phyloP scores from a whole-genome alignment of 1,140 invertebrate genomes.

The Gryon sp. region DNA sequence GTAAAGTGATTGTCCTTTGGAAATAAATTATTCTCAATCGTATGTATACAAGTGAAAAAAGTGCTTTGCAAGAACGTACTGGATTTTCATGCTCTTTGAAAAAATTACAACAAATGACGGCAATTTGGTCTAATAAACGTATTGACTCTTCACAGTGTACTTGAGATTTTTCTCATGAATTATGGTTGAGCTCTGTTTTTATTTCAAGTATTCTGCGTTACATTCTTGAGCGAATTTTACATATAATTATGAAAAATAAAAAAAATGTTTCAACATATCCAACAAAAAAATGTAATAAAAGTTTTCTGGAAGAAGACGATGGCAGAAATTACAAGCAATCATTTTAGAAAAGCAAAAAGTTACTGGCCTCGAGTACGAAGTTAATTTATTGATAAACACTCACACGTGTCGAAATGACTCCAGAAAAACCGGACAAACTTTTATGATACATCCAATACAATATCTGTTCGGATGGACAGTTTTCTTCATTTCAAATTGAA shows the following conservation, averaged over 20 bases:
- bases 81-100: constrained; percentile 37
- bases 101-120: constrained; percentile 34
- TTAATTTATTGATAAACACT: constrained; percentile 54
- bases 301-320: constrained; percentile 32
- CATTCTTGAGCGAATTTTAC: not conserved
- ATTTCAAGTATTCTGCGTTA: not conserved
- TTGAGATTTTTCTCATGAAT: constrained; percentile 1
- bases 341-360: constrained; percentile 47
- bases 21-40: constrained; percentile 39
- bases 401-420: constrained; percentile 54
- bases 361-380: constrained; percentile 31
- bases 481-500: constrained; percentile 2
- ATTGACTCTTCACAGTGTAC: constrained; percentile 3
- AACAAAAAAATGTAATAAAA: constrained; percentile 22
- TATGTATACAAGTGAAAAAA: constrained; percentile 8
- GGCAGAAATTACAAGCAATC: constrained; percentile 32
- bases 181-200: constrained; percentile 1
- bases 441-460: constrained; percentile 47
- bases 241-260: no score
- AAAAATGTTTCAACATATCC: constrained; percentile 3
- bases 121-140: constrained; percentile 31
- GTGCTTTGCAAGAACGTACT: not conserved
- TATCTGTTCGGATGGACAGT: not conserved
- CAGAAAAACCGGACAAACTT: constrained; percentile 40
- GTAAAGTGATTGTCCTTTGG: constrained; percentile 50